phyloP scores from a whole-genome alignment of 2,888 invertebrate genomes.

The Brachypalpus laphriformis region DNA sequence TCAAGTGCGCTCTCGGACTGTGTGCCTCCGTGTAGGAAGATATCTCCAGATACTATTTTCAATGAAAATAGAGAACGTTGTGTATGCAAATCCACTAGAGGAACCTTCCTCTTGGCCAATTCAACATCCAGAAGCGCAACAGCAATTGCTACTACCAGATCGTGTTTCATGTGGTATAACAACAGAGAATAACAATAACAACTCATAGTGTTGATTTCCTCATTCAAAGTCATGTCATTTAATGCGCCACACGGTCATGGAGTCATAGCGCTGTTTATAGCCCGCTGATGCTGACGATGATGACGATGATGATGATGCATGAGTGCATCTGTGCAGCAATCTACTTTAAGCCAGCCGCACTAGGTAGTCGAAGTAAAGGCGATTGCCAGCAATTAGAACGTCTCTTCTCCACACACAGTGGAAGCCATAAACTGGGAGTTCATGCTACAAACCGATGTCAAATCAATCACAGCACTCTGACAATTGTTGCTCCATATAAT shows the following conservation, averaged over 20 bases:
- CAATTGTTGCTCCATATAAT: conserved; percentile 67
- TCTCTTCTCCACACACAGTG: conserved; percentile 27
- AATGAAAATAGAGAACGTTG: conserved; percentile 24
- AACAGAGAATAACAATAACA: conserved; percentile 31
- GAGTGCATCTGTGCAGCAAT: conserved; percentile 22
- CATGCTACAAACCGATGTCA: conserved; percentile 30
- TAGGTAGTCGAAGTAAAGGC: too few species aligned
- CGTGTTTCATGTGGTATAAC: conserved; percentile 49
- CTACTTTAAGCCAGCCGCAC: not conserved
- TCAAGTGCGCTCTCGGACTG: conserved; percentile 13
- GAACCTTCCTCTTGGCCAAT: conserved; percentile 46
- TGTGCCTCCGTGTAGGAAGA: conserved; percentile 26
- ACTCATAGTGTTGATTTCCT: conserved; percentile 65
- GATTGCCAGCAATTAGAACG: conserved; percentile 59
- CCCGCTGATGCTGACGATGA: conserved; percentile 18
- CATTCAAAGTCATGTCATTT: conserved; percentile 67
- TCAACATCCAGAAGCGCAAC: conserved; percentile 30
- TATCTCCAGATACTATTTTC: conserved; percentile 39
- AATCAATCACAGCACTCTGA: conserved; percentile 71
- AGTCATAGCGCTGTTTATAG: conserved; percentile 50
- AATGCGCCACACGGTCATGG: conserved; percentile 58
- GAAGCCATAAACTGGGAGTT: not conserved
- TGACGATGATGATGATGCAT: conserved; percentile 54
- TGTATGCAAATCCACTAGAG: conserved; percentile 51
- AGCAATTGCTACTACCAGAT: conserved; percentile 20